Evolutionary conservation across 2,888 invertebrate species (phyloP).

Genomic region (Tanaodytes sp.): DNA sequence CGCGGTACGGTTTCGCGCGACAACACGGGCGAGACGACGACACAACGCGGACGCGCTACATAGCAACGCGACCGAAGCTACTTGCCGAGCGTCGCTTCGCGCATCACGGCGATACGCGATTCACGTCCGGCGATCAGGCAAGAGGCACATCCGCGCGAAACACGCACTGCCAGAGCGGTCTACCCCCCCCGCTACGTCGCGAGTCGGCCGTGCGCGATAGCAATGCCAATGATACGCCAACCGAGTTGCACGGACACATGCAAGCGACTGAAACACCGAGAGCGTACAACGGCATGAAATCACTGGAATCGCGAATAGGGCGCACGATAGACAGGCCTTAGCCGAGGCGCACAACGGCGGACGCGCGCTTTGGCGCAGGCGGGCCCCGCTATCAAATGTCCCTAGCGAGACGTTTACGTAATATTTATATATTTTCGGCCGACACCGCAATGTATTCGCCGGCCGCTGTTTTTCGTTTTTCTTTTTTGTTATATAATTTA

Average conservation of each 20-base stretch:
- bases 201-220: slow-evolving; percentile 5
- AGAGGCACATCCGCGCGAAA: slow-evolving; percentile 1
- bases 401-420: no score
- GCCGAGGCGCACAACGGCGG: no score
- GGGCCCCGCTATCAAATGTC: no score
- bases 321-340: background rate
- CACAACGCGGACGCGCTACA: slow-evolving; percentile 15
- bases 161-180: background rate
- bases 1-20: no score
- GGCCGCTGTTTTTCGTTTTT: no score
- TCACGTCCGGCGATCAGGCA: slow-evolving; percentile 16
- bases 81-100: background rate
- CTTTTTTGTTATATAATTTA: no score
- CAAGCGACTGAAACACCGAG: slow-evolving; percentile 6
- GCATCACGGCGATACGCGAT: slow-evolving; percentile 6
- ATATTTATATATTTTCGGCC: no score
- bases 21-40: slow-evolving; percentile 1
- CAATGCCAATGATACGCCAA: background rate
- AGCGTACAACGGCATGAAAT: no score
- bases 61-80: slow-evolving; percentile 14
- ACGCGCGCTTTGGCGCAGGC: no score
- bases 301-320: no score
- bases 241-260: slow-evolving; percentile 23
- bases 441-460: no score
- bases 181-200: slow-evolving; percentile 4